Conservation (phyloP, 2,113 vertebrate genomes). For the Tringa solitaria region DNA sequence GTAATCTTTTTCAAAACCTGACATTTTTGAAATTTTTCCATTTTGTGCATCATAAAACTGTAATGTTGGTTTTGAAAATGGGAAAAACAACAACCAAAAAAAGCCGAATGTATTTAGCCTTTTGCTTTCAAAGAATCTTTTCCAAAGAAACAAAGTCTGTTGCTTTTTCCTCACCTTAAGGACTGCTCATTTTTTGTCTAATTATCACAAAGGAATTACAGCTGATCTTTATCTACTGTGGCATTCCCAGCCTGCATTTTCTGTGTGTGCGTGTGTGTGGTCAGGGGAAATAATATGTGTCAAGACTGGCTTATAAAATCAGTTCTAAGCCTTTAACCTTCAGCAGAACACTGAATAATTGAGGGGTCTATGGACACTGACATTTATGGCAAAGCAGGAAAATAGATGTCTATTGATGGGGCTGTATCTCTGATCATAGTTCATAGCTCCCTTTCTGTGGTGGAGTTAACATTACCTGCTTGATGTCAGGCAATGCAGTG, state of each 20-base stretch:
- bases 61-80: slow-evolving; percentile 10
- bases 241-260: neutral
- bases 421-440: slow-evolving; percentile 81
- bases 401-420: slow-evolving; percentile 84
- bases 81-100: neutral
- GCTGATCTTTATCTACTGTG: neutral
- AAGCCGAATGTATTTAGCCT: neutral
- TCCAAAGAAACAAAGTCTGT: neutral
- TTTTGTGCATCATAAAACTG: slow-evolving; percentile 42
- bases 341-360: slow-evolving; percentile 74
- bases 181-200: neutral
- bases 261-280: neutral
- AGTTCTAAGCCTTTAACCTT: slow-evolving; percentile 79
- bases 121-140: slow-evolving; percentile 8
- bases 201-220: slow-evolving; percentile 8
- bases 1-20: slow-evolving; percentile 71
- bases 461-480: slow-evolving; percentile 77
- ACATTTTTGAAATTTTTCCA: slow-evolving; percentile 73
- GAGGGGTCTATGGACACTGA: slow-evolving; percentile 72
- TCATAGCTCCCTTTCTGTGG: slow-evolving; percentile 79
- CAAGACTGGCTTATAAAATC: slow-evolving; percentile 74
- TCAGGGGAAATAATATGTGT: slow-evolving; percentile 74
- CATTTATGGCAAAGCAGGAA: slow-evolving; percentile 77
- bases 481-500: slow-evolving; percentile 74
- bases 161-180: neutral